These are phyloP conservation scores for Zoanthus sociatus DNA, from an alignment of 92 coral and sea anemone genomes.

Conservation along the genomic window DNA sequence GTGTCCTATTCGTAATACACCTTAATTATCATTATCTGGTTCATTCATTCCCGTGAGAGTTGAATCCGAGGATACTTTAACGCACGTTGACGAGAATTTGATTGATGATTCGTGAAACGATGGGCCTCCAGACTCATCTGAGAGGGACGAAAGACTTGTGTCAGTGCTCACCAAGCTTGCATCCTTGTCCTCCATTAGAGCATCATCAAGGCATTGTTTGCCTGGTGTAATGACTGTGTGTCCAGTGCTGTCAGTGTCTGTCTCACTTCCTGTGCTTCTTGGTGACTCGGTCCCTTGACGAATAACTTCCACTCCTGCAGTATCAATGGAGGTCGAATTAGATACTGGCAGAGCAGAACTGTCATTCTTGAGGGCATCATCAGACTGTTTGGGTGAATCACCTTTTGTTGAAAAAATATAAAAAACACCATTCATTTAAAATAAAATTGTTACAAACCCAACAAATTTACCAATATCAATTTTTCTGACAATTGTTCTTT, in stretches of 20 bases:
- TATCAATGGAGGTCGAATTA: neutral
- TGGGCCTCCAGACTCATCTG: conserved; percentile 78
- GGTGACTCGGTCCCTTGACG: conserved; percentile 30
- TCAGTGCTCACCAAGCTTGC: conserved; percentile 71
- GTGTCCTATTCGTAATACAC: neutral
- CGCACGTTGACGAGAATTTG: conserved; percentile 87
- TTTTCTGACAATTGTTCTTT: no score
- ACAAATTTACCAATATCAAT: no score
- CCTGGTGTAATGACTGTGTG: conserved; percentile 44
- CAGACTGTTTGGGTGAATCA: conserved; percentile 18
- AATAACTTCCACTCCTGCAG: conserved; percentile 21
- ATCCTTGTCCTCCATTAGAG: conserved; percentile 66
- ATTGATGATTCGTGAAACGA: conserved; percentile 86
- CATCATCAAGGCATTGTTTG: conserved; percentile 68
- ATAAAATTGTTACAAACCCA: neutral
- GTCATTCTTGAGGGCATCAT: neutral
- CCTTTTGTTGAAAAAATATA: neutral
- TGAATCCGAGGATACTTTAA: conserved; percentile 76
- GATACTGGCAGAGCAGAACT: neutral
- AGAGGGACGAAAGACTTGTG: conserved; percentile 76
- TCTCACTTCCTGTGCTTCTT: conserved; percentile 51
- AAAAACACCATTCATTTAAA: neutral
- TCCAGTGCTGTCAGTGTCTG: conserved; percentile 65
- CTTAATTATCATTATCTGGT: conserved; percentile 12
- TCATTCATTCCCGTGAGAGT: conserved; percentile 27